phyloP scores from a whole-genome alignment of 2,797 vertebrate genomes.

The Hirundo rustica region DNA sequence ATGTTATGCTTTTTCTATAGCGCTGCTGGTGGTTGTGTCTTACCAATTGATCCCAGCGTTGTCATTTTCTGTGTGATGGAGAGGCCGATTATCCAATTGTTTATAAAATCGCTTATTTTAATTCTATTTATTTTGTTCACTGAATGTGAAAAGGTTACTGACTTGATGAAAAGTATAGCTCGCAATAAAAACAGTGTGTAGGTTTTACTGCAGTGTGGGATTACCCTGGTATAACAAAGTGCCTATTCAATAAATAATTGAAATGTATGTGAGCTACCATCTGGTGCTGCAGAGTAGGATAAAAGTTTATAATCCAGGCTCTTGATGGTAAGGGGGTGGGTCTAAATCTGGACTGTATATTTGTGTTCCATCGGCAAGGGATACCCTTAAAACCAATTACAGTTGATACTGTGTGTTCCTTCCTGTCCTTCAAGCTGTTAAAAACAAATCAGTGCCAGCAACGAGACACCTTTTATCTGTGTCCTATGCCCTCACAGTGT shows the following conservation, averaged over 20 bases:
- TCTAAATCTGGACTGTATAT: conserved; percentile 12
- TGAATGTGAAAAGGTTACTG: conserved; percentile 49
- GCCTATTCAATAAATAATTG: conserved; percentile 64
- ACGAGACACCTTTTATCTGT: conserved; percentile 27
- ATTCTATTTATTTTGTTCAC: conserved; percentile 21
- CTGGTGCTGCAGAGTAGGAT: conserved; percentile 36
- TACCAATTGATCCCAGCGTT: not conserved
- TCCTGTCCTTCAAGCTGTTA: conserved; percentile 19
- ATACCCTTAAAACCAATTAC: conserved; percentile 2
- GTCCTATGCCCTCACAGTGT: conserved; percentile 35
- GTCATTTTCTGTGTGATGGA: conserved; percentile 17
- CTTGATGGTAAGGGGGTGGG: conserved; percentile 32
- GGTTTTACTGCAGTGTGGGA: conserved; percentile 36
- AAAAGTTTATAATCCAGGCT: conserved; percentile 56
- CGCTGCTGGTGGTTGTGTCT: conserved; percentile 19
- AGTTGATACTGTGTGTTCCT: not conserved
- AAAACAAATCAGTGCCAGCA: conserved; percentile 21
- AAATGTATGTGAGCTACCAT: conserved; percentile 60
- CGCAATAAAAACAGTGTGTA: conserved; percentile 20
- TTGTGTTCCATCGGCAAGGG: not conserved
- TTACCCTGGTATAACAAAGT: conserved; percentile 55
- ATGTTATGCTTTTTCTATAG: not conserved
- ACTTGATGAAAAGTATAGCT: conserved; percentile 37
- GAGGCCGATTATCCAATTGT: conserved; percentile 23
- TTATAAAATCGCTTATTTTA: conserved; percentile 28